phyloP scores from a whole-genome alignment of 1,140 invertebrate genomes.

The Drosophila melanogaster region Release_6_plus_ISO1_MT NC_004354.4:17263501-17264000 shows the following conservation, averaged over 20 bases:
- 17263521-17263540: constrained; percentile 1
- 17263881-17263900: constrained; percentile 38
- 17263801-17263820: constrained; percentile 29
- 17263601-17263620: constrained; percentile 34
- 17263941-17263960: constrained; percentile 2
- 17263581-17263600: constrained; percentile 6
- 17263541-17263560: not conserved
- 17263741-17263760: not conserved
- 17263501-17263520: not conserved
- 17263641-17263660: not conserved
- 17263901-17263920: constrained; percentile 35
- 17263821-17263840: constrained; percentile 33
- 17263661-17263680: constrained; percentile 23
- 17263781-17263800: constrained; percentile 11
- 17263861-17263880: constrained; percentile 47
- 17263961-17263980: not conserved
- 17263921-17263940: constrained; percentile 41
- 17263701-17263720: constrained; percentile 35
- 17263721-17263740: constrained; percentile 1
- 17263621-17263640: not conserved
- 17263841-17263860: constrained; percentile 20
- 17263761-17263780: not conserved
- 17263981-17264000: constrained; percentile 4
- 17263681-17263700: constrained; percentile 46
- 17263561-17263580: not conserved